A percentile compares a stretch with the other conserved stretches of the same genome.
phyloP scores from a whole-genome alignment of 1,140 invertebrate species.

The Zaprionus nigranus region DNA sequence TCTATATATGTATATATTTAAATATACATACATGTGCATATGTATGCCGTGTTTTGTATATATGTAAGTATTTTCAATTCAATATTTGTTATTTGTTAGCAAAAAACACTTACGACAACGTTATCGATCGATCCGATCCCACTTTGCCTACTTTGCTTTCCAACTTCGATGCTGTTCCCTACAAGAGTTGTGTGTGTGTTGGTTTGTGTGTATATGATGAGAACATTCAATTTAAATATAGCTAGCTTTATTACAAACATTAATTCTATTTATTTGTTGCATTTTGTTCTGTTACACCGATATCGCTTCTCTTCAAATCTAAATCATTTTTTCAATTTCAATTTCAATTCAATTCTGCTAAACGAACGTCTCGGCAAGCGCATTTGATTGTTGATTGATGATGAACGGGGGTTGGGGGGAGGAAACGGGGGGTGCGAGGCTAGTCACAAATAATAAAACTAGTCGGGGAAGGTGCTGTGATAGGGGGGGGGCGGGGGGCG shows the following conservation, averaged over 20 bases:
- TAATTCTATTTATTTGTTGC: slow-evolving; percentile 47
- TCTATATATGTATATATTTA: slow-evolving; percentile 20
- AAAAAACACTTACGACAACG: slow-evolving; percentile 65
- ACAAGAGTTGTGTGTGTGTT: background rate
- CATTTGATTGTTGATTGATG: slow-evolving; percentile 2
- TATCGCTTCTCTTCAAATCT: slow-evolving; percentile 5
- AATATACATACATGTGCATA: slow-evolving; percentile 22
- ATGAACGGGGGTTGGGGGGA: background rate
- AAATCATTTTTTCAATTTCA: slow-evolving; percentile 6
- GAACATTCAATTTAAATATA: slow-evolving; percentile 36
- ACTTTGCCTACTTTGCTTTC: slow-evolving; percentile 2
- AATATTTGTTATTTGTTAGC: slow-evolving; percentile 72
- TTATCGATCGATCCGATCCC: slow-evolving; percentile 8
- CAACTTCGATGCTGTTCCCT: background rate
- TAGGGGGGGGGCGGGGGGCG: no score
- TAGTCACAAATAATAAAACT: background rate
- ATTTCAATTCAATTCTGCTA: slow-evolving; percentile 15
- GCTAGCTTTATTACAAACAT: slow-evolving; percentile 45
- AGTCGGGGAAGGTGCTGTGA: background rate
- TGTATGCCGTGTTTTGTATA: slow-evolving; percentile 29
- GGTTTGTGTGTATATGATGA: slow-evolving; percentile 16
- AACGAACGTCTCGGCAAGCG: background rate
- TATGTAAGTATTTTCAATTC: slow-evolving; percentile 48
- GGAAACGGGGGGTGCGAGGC: background rate
- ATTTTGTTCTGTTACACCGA: slow-evolving; percentile 31